phyloP scores from a whole-genome alignment of 2,797 vertebrate genomes.

The Gouania willdenowi region DNA sequence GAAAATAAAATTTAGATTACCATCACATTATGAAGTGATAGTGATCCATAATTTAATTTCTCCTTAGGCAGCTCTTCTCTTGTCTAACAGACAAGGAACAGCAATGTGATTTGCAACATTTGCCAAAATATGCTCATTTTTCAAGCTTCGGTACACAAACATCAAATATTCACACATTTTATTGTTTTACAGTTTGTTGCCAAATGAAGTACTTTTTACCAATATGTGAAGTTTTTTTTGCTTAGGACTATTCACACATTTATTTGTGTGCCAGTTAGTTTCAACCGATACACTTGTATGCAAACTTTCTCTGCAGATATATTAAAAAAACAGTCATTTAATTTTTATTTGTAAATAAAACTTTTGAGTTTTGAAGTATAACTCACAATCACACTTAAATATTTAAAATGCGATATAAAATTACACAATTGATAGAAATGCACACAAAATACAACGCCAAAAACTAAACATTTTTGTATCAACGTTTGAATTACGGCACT shows the following conservation, averaged over 20 bases:
- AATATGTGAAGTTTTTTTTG: constrained; percentile 10
- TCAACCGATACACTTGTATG: constrained; percentile 8
- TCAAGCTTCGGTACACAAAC: constrained; percentile 17
- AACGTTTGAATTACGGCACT: too few species aligned
- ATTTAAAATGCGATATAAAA: too few species aligned
- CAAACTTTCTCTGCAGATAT: constrained; percentile 8
- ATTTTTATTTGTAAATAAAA: background rate
- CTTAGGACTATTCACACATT: constrained; percentile 8
- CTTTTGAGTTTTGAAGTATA: too few species aligned
- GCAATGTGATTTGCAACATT: constrained; percentile 22
- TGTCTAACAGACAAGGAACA: constrained; percentile 16
- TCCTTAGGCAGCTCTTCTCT: too few species aligned
- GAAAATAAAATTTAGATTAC: too few species aligned
- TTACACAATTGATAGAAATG: too few species aligned
- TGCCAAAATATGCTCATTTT: constrained; percentile 41
- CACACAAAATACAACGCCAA: too few species aligned
- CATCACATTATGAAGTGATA: too few species aligned
- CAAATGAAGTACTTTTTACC: constrained; percentile 34
- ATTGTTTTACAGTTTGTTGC: constrained; percentile 38
- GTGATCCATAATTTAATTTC: too few species aligned
- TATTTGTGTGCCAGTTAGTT: constrained; percentile 14
- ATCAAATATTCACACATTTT: constrained; percentile 17
- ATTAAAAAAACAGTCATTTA: background rate
- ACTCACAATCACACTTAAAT: too few species aligned
- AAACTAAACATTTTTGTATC: too few species aligned